These are phyloP conservation scores for Takifugu bimaculatus DNA, from an alignment of 2,113 vertebrate genomes.

Conservation along the genomic window DNA sequence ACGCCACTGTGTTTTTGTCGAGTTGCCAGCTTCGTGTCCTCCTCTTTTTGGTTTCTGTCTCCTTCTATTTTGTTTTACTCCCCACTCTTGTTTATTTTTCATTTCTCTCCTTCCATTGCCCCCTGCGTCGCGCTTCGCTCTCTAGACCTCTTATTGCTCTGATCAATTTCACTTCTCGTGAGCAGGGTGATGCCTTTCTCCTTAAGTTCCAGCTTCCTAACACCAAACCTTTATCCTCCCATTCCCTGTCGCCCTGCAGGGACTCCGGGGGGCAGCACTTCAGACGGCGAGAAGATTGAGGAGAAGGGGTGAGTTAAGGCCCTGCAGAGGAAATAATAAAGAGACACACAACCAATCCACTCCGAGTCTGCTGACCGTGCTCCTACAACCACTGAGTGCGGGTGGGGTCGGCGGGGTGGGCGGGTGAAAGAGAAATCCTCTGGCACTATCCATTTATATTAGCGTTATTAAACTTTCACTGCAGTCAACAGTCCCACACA, in stretches of 20 bases:
- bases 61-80: conserved; percentile 31
- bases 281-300: conserved; percentile 55
- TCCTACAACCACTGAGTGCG: conserved; percentile 26
- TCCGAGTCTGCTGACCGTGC: conserved; percentile 33
- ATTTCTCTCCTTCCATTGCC: conserved; percentile 27
- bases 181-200: conserved; percentile 20
- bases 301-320: conserved; percentile 62
- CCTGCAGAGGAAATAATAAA: conserved; percentile 49
- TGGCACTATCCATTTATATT: conserved; percentile 37
- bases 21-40: conserved; percentile 35
- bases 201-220: conserved; percentile 33
- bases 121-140: conserved; percentile 16
- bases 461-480: conserved; percentile 25
- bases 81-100: conserved; percentile 24
- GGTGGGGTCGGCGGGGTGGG: too few species aligned
- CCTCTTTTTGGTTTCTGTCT: conserved; percentile 41
- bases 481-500: conserved; percentile 16
- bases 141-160: conserved; percentile 25
- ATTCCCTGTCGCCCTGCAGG: conserved; percentile 46
- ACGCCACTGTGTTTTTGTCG: conserved; percentile 48
- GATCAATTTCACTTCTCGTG: conserved; percentile 30
- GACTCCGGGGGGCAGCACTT: conserved; percentile 30
- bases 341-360: conserved; percentile 35
- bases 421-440: neutral
- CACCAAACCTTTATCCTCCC: conserved; percentile 20